Evolutionary conservation across 2,113 vertebrate species (phyloP).

Genomic region (Aegithalos caudatus): DNA sequence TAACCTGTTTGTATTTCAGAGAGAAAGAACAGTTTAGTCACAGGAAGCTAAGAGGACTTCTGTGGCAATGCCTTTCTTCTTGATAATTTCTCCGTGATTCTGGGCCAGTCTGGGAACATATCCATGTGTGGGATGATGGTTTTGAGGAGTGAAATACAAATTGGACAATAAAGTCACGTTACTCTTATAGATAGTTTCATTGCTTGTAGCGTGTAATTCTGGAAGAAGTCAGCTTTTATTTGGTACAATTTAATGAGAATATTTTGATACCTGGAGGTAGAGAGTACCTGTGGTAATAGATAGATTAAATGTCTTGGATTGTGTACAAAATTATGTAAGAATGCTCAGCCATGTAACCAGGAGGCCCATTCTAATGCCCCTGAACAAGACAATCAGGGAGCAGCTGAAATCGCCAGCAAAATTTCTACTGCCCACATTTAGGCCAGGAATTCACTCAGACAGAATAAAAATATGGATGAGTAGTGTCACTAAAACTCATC

Average conservation of each 20-base stretch:
- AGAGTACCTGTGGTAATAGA: background rate
- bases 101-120: background rate
- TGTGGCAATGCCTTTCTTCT: background rate
- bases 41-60: background rate
- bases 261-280: background rate
- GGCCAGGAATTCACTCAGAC: background rate
- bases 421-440: background rate
- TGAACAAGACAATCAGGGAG: background rate
- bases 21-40: background rate
- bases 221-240: background rate
- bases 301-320: background rate
- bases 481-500: background rate
- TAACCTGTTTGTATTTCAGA: background rate
- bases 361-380: background rate
- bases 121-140: background rate
- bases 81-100: background rate
- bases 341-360: background rate
- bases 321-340: background rate
- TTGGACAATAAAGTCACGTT: background rate
- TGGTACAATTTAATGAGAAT: background rate
- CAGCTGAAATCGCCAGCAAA: background rate
- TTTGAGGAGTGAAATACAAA: background rate
- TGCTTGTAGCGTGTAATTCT: background rate
- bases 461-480: background rate
- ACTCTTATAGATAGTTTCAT: background rate